phyloP scores from a whole-genome alignment of 2,888 invertebrate species.

The Oscheius sp. region DNA sequence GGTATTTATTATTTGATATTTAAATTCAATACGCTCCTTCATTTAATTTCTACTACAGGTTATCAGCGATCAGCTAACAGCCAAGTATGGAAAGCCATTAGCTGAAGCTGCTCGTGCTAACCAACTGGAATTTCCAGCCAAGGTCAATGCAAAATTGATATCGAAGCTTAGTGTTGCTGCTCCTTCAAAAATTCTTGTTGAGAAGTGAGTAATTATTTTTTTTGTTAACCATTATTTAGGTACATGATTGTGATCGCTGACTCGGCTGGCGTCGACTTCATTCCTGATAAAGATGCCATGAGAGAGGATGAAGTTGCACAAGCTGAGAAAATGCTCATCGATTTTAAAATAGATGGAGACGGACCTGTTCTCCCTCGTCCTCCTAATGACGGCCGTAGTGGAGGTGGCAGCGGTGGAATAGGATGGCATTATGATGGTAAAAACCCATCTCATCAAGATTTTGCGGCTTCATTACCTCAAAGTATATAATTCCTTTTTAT shows the following conservation, averaged over 20 bases:
- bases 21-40: not conserved
- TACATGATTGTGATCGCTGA: slow-evolving; percentile 93
- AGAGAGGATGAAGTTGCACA: slow-evolving; percentile 64
- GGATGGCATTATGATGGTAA: slow-evolving; percentile 41
- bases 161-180: slow-evolving; percentile 92
- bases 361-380: not conserved
- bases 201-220: slow-evolving; percentile 76
- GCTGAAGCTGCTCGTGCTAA: slow-evolving; percentile 87
- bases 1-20: not conserved
- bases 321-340: slow-evolving; percentile 69
- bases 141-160: slow-evolving; percentile 75
- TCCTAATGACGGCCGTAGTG: slow-evolving; percentile 20
- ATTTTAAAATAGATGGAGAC: slow-evolving; percentile 61
- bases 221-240: slow-evolving; percentile 36
- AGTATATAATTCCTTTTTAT: not conserved
- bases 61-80: slow-evolving; percentile 85
- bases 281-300: slow-evolving; percentile 85
- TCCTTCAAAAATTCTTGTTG: slow-evolving; percentile 92
- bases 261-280: slow-evolving; percentile 91
- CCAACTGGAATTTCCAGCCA: slow-evolving; percentile 75
- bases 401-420: slow-evolving; percentile 34
- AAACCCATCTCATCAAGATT: too few species aligned
- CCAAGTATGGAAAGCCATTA: slow-evolving; percentile 93
- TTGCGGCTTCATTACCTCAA: too few species aligned
- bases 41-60: slow-evolving; percentile 75